phyloP scores from a whole-genome alignment of 2,888 invertebrate genomes.

The Nymphalis c-album region DNA sequence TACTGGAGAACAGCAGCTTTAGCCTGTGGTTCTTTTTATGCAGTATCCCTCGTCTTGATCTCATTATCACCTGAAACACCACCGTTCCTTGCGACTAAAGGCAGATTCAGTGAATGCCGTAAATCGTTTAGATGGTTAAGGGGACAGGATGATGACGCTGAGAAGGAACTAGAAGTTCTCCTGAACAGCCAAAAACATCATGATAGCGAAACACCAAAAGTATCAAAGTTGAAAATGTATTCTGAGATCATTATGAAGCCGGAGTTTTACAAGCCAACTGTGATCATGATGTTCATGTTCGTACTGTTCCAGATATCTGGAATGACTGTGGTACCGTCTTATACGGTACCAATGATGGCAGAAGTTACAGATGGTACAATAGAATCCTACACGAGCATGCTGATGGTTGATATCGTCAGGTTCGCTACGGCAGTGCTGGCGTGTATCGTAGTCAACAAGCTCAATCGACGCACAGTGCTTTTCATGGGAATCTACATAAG shows the following conservation, averaged over 20 bases:
- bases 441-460: constrained; percentile 82
- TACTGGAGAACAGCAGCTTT: constrained; percentile 82
- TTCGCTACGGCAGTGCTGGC: constrained; percentile 82
- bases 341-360: constrained; percentile 84
- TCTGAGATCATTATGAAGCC: constrained; percentile 59
- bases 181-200: constrained; percentile 64
- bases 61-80: constrained; percentile 84
- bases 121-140: constrained; percentile 82
- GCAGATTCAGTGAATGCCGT: constrained; percentile 77
- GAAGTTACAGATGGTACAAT: constrained; percentile 81
- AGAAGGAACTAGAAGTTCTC: constrained; percentile 73
- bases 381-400: constrained; percentile 83
- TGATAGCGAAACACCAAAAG: constrained; percentile 58
- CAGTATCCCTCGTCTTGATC: constrained; percentile 75
- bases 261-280: constrained; percentile 82
- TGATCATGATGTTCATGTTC: constrained; percentile 84
- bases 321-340: constrained; percentile 86
- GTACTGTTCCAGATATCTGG: constrained; percentile 86
- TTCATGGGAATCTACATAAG: constrained; percentile 83
- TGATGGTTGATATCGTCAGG: constrained; percentile 84
- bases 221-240: constrained; percentile 58
- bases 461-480: constrained; percentile 82
- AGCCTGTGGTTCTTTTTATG: constrained; percentile 75
- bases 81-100: constrained; percentile 82
- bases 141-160: constrained; percentile 69